Evolutionary conservation across 2,888 invertebrate species (phyloP).

Genomic region (Andrena haemorrhoa): DNA sequence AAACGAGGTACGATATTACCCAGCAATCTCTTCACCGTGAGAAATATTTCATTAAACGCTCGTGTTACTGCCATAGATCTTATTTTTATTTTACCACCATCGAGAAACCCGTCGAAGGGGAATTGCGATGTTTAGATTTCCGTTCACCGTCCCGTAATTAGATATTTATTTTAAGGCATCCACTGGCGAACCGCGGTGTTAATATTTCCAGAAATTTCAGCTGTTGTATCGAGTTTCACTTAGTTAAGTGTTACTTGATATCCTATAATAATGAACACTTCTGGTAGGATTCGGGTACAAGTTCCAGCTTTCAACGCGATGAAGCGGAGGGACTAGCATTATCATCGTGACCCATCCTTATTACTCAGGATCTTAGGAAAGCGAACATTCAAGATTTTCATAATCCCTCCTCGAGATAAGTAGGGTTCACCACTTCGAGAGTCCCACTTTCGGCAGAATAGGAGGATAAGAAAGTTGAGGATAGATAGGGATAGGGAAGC

Average conservation of each 20-base stretch:
- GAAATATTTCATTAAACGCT: slow-evolving; percentile 19
- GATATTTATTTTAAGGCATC: too few species aligned
- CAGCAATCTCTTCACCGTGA: slow-evolving; percentile 16
- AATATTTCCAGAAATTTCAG: neutral
- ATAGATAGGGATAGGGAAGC: slow-evolving; percentile 8
- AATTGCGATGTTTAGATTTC: too few species aligned
- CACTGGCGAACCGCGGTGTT: neutral
- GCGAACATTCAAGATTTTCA: slow-evolving; percentile 56
- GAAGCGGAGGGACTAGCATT: slow-evolving; percentile 30
- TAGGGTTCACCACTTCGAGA: slow-evolving; percentile 18
- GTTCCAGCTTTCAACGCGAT: slow-evolving; percentile 44
- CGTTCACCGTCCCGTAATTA: too few species aligned
- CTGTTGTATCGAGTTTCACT: neutral
- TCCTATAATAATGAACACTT: neutral
- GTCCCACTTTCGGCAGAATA: slow-evolving; percentile 42
- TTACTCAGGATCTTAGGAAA: slow-evolving; percentile 32
- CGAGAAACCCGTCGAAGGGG: too few species aligned
- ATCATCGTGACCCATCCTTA: slow-evolving; percentile 15
- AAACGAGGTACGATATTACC: slow-evolving; percentile 37
- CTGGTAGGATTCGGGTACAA: neutral
- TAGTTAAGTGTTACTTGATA: neutral
- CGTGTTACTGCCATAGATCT: neutral
- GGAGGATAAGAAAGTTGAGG: slow-evolving; percentile 31
- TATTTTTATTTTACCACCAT: neutral
- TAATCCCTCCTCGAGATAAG: slow-evolving; percentile 47